Conservation (phyloP, 2,113 vertebrate genomes). For the Nymphicus hollandicus region DNA sequence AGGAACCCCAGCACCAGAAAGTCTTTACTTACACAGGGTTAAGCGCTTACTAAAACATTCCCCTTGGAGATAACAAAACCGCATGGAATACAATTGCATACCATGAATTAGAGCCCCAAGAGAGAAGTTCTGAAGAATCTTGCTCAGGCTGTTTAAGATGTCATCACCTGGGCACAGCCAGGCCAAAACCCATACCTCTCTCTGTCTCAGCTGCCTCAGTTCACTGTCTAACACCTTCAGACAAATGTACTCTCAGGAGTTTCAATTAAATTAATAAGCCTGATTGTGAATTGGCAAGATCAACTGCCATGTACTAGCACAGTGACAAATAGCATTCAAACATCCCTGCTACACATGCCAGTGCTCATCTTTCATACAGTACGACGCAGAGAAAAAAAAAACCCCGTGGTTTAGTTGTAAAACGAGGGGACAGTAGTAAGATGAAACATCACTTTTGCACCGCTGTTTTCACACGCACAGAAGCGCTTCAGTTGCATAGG, state of each 20-base stretch:
- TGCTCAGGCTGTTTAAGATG: neutral
- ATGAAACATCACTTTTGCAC: rapidly evolving
- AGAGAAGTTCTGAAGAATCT: neutral
- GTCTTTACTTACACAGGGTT: neutral
- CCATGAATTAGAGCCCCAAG: neutral
- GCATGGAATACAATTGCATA: neutral
- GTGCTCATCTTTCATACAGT: neutral
- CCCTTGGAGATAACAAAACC: neutral
- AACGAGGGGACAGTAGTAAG: rapidly evolving
- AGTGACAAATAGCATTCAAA: neutral
- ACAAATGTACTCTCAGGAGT: neutral
- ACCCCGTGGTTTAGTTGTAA: rapidly evolving
- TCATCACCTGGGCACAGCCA: neutral
- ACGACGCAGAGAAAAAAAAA: too few relatives aligned
- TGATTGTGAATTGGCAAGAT: neutral
- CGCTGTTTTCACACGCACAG: rapidly evolving
- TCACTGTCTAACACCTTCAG: neutral
- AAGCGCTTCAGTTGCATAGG: rapidly evolving
- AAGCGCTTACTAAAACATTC: neutral
- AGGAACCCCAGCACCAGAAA: neutral
- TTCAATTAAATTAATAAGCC: neutral
- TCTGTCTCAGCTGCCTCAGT: neutral
- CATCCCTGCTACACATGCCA: neutral
- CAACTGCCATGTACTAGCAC: neutral
- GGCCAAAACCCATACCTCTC: neutral